Evolutionary conservation across 2,113 vertebrate species (phyloP).

Genomic region (Pleuronectes platessa): DNA sequence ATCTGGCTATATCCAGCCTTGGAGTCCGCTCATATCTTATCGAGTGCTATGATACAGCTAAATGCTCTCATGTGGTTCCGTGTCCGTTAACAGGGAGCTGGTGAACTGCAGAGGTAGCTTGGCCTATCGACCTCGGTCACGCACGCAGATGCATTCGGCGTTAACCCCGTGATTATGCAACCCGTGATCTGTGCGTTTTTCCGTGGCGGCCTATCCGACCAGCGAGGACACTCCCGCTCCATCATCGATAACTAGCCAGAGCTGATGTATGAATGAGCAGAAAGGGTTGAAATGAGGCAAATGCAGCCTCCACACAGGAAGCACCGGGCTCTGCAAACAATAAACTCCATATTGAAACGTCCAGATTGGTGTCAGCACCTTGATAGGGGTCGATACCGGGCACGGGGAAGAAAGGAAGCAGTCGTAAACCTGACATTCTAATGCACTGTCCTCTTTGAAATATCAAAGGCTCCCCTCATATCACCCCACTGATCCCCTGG

Average conservation of each 20-base stretch:
- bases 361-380: conserved; percentile 33
- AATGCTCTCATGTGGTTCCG: conserved; percentile 43
- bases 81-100: conserved; percentile 21
- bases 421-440: conserved; percentile 39
- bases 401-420: not conserved
- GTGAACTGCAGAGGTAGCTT: conserved; percentile 39
- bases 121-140: conserved; percentile 20
- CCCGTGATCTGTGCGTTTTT: not conserved
- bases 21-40: conserved; percentile 48
- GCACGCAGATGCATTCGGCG: not conserved
- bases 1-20: conserved; percentile 30
- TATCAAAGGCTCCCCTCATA: not conserved
- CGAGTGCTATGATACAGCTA: conserved; percentile 23
- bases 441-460: conserved; percentile 29
- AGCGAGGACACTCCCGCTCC: accelerated
- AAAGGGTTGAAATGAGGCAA: not conserved
- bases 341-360: not conserved
- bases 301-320: not conserved
- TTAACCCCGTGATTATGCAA: not conserved
- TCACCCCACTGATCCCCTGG: not conserved
- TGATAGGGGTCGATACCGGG: conserved; percentile 5
- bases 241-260: not conserved
- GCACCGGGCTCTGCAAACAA: not conserved
- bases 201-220: not conserved
- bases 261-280: no score